Base-by-base conservation (phyloP, 2,888 invertebrate genomes). In the Homarus gammarus region DNA sequence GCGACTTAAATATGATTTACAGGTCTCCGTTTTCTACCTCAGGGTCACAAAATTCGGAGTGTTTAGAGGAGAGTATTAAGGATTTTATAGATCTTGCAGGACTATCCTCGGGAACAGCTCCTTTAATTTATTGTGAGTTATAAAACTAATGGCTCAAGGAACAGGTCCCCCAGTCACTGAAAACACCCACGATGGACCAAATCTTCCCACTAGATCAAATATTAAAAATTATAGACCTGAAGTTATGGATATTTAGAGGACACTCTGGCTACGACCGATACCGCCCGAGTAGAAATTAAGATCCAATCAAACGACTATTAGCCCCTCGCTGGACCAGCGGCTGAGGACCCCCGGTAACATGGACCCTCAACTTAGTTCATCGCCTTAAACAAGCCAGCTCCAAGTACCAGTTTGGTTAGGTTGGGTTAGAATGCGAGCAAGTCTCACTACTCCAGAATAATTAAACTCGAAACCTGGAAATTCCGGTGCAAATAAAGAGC, bases 241-340 rank as follows among this genome's bases (percentile, higher is more conserved):
- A 68, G 64, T 85, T 77, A 77, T 85, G 85, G 85, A 85, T 78
- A 49, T 85, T 85, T 85, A 85, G 85, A 64, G 85, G 85, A 78
- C 78, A 68, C 44, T 68, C 49, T 33, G 77, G 68, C 49, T 33
- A 68, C 78, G 70, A 61, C 78, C 68, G 85, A 75, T 85, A 85
- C 85, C 78, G 68, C 38, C 64, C 31, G 22, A 31, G 40, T 31
- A 36, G 36, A 31, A 85, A 85, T 85, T 85, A 85, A 85, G 85
- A 85, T 85, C 85, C 64, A 85, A 85, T 85, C 85, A 68, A 85
- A 49, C 44, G 78, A 78, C 85, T 85, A 85, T 78, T 85, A 85
- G 85, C 64, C 70, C 38, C 68, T 82, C 40, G 68, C 64, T 22
- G 64, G 64, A 56, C 78, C 44, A 64, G 85, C 40, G 68, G 68